Conservation (phyloP, 2,888 invertebrate species). For the Serrognathus titanus region DNA sequence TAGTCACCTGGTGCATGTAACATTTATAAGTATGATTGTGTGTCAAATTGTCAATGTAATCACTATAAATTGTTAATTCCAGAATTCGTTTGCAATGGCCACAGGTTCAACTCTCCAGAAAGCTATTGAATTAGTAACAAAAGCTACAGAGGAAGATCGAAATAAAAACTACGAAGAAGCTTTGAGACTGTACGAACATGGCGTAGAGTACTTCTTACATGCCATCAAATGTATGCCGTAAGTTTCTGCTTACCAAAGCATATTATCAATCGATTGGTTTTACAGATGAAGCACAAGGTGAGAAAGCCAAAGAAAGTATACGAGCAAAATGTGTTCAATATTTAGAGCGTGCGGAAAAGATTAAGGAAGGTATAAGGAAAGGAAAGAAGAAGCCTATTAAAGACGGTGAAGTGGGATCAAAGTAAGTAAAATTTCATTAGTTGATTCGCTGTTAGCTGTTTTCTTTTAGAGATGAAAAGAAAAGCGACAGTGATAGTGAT, state of each 20-base stretch:
- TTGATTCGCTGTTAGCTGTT: too few relatives aligned
- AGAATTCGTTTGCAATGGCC: conserved; percentile 51
- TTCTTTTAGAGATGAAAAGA: conserved; percentile 66
- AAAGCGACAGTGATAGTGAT: conserved; percentile 84
- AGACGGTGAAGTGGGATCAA: conserved; percentile 73
- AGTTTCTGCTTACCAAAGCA: conserved; percentile 1
- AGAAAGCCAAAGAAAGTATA: conserved; percentile 95
- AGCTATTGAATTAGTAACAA: conserved; percentile 98
- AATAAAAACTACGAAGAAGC: conserved; percentile 98
- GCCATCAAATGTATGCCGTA: conserved; percentile 87
- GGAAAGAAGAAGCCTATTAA: conserved; percentile 72
- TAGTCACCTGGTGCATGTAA: too few relatives aligned
- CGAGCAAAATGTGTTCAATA: conserved; percentile 92
- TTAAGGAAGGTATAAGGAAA: conserved; percentile 88
- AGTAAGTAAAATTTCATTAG: conserved; percentile 44
- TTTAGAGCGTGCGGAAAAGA: conserved; percentile 93
- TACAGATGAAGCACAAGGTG: conserved; percentile 92
- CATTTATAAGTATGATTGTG: too few relatives aligned
- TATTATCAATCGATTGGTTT: background rate
- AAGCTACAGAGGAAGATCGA: conserved; percentile 97
- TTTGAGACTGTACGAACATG: conserved; percentile 90
- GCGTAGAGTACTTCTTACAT: conserved; percentile 97
- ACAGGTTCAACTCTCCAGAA: conserved; percentile 78
- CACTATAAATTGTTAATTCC: too few relatives aligned
- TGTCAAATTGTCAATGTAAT: too few relatives aligned